Evolutionary conservation across 2,113 vertebrate species (phyloP).

Genomic region (Tiliqua scincoides): DNA sequence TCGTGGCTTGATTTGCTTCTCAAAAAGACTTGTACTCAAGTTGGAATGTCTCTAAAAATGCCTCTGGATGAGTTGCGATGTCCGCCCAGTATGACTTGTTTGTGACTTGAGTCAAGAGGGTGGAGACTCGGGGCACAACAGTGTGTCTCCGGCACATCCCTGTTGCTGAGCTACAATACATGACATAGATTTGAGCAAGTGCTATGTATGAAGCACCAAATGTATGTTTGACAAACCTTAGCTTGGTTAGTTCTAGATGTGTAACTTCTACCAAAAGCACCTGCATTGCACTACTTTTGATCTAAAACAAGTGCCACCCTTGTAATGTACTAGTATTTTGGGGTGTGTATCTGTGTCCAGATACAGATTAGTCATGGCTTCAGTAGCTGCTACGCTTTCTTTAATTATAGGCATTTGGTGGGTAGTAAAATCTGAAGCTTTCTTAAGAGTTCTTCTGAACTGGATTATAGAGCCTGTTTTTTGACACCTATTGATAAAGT

Average conservation of each 20-base stretch:
- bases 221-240: neutral
- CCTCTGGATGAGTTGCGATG: no score
- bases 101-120: no score
- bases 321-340: neutral
- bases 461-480: neutral
- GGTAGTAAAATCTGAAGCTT: neutral
- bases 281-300: neutral
- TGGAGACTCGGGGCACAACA: no score
- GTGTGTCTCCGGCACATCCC: no score
- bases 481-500: neutral
- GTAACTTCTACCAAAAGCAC: neutral
- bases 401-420: neutral
- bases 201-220: neutral
- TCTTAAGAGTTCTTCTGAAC: neutral
- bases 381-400: neutral
- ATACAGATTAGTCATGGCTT: fast-evolving
- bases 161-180: neutral
- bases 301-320: neutral
- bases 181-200: neutral
- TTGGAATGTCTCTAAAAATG: no score
- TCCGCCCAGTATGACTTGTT: no score
- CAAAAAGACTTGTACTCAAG: no score
- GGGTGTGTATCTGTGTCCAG: fast-evolving
- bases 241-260: neutral
- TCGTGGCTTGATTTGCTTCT: no score